Percentiles rank a stretch among this genome's conserved stretches.
Conservation (phyloP, 1,140 invertebrate species). For the Drosophila biarmipes region DNA sequence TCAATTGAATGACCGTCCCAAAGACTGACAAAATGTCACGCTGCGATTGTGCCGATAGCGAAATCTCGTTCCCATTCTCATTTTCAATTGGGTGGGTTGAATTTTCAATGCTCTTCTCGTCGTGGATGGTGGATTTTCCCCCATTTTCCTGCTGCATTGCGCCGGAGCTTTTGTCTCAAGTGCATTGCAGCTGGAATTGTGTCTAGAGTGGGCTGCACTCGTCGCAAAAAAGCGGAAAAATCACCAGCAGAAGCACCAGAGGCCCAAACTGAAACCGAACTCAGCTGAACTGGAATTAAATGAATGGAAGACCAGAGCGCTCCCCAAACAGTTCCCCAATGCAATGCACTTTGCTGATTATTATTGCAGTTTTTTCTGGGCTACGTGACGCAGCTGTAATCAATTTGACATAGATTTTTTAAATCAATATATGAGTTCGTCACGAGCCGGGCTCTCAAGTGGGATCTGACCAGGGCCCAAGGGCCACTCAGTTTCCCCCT, state of each 20-base stretch:
- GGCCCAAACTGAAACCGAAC: slow-evolving; percentile 28
- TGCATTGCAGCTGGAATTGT: slow-evolving; percentile 69
- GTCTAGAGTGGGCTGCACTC: slow-evolving; percentile 59
- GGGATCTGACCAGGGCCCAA: slow-evolving; percentile 17
- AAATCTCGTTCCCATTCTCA: slow-evolving; percentile 65
- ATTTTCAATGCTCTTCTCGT: slow-evolving; percentile 24
- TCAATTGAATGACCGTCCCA: slow-evolving; percentile 53
- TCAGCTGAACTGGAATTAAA: slow-evolving; percentile 25
- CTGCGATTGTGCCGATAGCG: slow-evolving; percentile 69
- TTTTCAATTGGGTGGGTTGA: slow-evolving; percentile 28
- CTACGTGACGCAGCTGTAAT: slow-evolving; percentile 58
- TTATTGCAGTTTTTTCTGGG: slow-evolving; percentile 49
- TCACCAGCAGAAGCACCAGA: slow-evolving; percentile 8
- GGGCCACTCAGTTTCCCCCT: slow-evolving; percentile 12
- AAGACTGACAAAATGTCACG: slow-evolving; percentile 60
- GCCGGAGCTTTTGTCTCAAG: slow-evolving; percentile 58
- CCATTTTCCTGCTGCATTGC: slow-evolving; percentile 41
- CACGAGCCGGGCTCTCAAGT: slow-evolving; percentile 36
- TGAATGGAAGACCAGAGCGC: slow-evolving; percentile 11
- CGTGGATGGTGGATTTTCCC: neutral
- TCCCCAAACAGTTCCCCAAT: slow-evolving; percentile 28
- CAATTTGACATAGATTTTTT: slow-evolving; percentile 76
- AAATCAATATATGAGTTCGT: slow-evolving; percentile 67
- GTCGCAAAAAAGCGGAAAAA: slow-evolving; percentile 13
- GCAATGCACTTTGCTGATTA: slow-evolving; percentile 77